Evolutionary conservation across 2,888 invertebrate species (phyloP), one percentile per base, ranked within the genome.

Genomic region (Rhodophaea formosa): DNA sequence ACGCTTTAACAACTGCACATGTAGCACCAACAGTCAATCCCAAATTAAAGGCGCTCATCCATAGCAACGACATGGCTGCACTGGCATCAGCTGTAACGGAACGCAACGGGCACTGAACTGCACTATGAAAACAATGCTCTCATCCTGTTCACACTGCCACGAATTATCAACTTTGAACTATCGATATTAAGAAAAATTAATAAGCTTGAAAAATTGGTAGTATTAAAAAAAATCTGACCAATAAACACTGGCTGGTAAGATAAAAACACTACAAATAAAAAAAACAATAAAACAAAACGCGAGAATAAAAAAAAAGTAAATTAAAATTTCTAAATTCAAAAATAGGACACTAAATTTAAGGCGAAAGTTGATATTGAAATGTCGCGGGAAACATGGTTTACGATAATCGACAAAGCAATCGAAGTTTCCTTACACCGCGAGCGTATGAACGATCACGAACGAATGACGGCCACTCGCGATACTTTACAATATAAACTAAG

Each of bases 11-110:
- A 67, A 94, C 93, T 59, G 92, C 88, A 77, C 87, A 93, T 59
- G 94, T 94, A 60, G 92, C 91, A 63, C 93, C 93, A 72, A 95
- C 82, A 58, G 94, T 94, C 75, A 95, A 81, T 61, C 93, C 92
- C 65, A 95, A 80, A 83, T 93, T 94, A 74, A 94, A 88, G 61
- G 92, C 86, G 64, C 93, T 92, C 92, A 95, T 93, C 93, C 93
- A 94, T 60, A 94, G 63, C 53, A 93, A 72, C 70, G 93, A 92
- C 94, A 94, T 94, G 72, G 68, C 81, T 78, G 70, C 65, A 30
- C 15, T 29, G 62, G 62, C 53, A 62, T 62, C 57, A 49, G 51
- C 32, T 46, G 62, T 66, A 67, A 69, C 63, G 54, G 58, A 64
- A 63, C 56, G 62, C 63, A 59, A 60, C 64, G 59, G 49, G 53